Conservation (phyloP, 2,113 vertebrate genomes). For the Perognathus longimembris region DNA sequence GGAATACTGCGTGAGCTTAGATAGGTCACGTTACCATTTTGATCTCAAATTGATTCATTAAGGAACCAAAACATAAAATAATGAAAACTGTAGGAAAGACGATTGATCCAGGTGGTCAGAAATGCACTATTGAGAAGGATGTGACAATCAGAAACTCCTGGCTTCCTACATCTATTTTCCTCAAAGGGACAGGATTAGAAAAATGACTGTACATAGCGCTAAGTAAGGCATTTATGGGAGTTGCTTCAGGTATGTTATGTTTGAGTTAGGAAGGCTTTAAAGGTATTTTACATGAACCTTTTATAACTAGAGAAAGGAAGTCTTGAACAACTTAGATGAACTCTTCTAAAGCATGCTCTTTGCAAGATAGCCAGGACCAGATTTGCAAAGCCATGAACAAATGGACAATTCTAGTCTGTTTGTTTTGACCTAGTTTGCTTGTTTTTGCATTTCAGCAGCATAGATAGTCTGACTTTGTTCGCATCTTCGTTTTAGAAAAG, state of each 20-base stretch:
- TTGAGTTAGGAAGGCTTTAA: slow-evolving; percentile 30
- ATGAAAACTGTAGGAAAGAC: neutral
- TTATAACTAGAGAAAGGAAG: slow-evolving; percentile 26
- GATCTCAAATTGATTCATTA: slow-evolving; percentile 19
- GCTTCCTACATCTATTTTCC: neutral
- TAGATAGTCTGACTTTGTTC: slow-evolving; percentile 36
- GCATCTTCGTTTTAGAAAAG: slow-evolving; percentile 28
- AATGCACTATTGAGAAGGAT: neutral
- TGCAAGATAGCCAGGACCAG: slow-evolving; percentile 34
- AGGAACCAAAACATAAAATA: neutral
- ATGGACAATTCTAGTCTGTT: slow-evolving; percentile 10
- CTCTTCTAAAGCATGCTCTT: slow-evolving; percentile 43
- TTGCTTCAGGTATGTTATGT: neutral
- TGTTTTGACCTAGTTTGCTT: slow-evolving; percentile 67
- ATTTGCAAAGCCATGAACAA: slow-evolving; percentile 5
- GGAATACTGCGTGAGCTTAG: slow-evolving; percentile 31
- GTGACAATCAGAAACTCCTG: neutral
- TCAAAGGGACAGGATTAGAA: neutral
- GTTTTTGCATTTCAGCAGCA: slow-evolving; percentile 53
- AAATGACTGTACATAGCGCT: neutral
- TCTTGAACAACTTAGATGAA: slow-evolving; percentile 16
- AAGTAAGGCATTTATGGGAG: neutral
- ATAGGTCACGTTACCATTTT: slow-evolving; percentile 6
- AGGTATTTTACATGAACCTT: slow-evolving; percentile 34
- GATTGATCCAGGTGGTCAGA: neutral